Percentiles rank a stretch among this genome's conserved stretches.
Evolutionary conservation across 2,113 vertebrate species (phyloP).

Genomic region (Sphyrna mokarran): DNA sequence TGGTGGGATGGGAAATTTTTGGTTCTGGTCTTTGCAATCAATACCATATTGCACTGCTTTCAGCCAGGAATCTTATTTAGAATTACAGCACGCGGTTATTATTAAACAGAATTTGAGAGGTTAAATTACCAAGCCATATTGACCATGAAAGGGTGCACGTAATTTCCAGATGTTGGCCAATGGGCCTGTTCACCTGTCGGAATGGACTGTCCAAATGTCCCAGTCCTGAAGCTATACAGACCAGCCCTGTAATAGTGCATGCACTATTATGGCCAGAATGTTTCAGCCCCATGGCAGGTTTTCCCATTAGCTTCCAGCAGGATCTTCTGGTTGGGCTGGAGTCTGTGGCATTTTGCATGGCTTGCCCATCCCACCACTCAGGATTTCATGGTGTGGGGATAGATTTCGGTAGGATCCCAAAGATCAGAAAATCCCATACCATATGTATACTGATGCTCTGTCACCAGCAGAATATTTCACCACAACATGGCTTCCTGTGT

Average conservation of each 20-base stretch:
- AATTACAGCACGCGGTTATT: neutral
- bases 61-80: neutral
- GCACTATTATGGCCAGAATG: neutral
- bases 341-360: too few relatives aligned
- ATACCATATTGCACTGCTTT: neutral
- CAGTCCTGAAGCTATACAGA: neutral
- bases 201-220: neutral
- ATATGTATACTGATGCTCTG: neutral
- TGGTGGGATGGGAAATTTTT: too few relatives aligned
- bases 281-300: too few relatives aligned
- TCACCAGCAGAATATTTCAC: neutral
- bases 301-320: too few relatives aligned
- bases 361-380: too few relatives aligned
- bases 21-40: neutral
- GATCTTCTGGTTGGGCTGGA: too few relatives aligned
- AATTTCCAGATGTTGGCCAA: neutral
- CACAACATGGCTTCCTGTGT: neutral
- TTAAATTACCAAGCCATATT: neutral
- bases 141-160: neutral
- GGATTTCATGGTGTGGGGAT: too few relatives aligned
- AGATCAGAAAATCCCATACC: too few relatives aligned
- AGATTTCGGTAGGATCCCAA: too few relatives aligned
- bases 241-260: neutral
- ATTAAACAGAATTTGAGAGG: neutral
- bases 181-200: neutral